A percentile compares a stretch with the other conserved stretches of the same genome.
These are phyloP conservation scores for Apis dorsata DNA, from an alignment of 1,140 invertebrate species.

Conservation along the genomic window DNA sequence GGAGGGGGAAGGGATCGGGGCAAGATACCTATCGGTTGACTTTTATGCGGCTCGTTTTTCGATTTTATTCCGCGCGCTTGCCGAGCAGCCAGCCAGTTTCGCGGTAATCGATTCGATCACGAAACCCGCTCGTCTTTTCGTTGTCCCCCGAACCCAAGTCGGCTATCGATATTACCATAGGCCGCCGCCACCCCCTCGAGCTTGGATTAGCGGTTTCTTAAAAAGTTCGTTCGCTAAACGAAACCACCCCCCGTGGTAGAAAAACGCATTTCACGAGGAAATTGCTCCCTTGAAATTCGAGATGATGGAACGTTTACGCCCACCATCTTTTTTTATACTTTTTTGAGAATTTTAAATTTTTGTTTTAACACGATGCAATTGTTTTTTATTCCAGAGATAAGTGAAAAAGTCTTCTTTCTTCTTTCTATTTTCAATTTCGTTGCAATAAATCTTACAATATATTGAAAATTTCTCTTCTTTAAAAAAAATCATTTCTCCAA, in stretches of 20 bases:
- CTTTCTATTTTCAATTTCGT: no score
- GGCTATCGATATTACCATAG: constrained; percentile 28
- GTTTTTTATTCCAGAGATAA: no score
- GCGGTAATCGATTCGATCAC: constrained; percentile 64
- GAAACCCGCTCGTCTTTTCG: constrained; percentile 61
- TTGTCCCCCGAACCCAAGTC: constrained; percentile 32
- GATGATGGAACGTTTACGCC: not conserved
- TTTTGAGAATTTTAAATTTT: no score
- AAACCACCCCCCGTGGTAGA: not conserved
- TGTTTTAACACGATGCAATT: no score
- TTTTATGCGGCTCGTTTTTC: constrained; percentile 51
- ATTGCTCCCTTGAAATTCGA: not conserved
- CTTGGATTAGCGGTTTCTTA: constrained; percentile 25
- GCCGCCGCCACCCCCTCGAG: not conserved
- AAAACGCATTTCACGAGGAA: not conserved
- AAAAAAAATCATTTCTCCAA: no score
- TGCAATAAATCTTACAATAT: no score
- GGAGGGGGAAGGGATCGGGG: not conserved
- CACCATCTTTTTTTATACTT: no score
- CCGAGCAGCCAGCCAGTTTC: constrained; percentile 45
- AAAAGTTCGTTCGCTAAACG: constrained; percentile 15
- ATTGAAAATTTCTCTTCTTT: no score
- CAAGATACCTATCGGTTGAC: constrained; percentile 39
- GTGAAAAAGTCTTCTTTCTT: no score
- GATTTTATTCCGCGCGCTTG: constrained; percentile 47